Evolutionary conservation across 92 coral and sea anemone genomes (phyloP).

Genomic region (Porites cylindrica): DNA sequence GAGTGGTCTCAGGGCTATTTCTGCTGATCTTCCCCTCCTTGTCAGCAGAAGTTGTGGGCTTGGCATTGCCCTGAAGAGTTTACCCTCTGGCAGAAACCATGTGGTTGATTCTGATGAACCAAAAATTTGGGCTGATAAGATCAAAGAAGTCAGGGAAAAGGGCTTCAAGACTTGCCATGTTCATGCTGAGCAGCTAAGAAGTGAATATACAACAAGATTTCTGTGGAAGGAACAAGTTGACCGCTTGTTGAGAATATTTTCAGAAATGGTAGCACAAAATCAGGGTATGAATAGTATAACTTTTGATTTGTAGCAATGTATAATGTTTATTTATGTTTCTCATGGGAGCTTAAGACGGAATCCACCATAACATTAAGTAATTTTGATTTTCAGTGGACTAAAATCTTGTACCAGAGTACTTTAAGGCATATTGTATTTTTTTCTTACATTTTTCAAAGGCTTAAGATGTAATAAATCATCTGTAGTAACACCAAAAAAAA

Average conservation of each 20-base stretch:
- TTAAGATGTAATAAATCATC: no score
- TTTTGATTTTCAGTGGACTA: no score
- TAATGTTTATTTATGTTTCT: no score
- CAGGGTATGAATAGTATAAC: neutral
- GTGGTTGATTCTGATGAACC: constrained; percentile 35
- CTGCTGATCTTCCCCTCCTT: constrained; percentile 48
- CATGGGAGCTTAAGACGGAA: no score
- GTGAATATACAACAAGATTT: constrained; percentile 9
- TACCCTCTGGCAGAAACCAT: constrained; percentile 4
- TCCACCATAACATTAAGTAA: no score
- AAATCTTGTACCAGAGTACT: no score
- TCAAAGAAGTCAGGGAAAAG: constrained; percentile 6
- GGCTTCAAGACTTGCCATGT: neutral
- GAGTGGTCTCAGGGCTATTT: constrained; percentile 49
- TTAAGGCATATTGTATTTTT: no score
- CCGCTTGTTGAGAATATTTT: constrained; percentile 9
- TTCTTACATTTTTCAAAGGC: no score
- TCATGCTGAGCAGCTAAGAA: constrained; percentile 18
- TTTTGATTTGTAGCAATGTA: neutral
- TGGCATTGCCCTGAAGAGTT: constrained; percentile 33
- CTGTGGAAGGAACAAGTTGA: constrained; percentile 18
- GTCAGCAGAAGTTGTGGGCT: constrained; percentile 50
- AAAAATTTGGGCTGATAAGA: constrained; percentile 37
- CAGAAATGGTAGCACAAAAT: neutral
- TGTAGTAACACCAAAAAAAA: no score